Evolutionary conservation across 92 coral and sea anemone genomes (phyloP), one percentile per base, ranked within the genome.

Genomic region (Zoanthus sociatus): DNA sequence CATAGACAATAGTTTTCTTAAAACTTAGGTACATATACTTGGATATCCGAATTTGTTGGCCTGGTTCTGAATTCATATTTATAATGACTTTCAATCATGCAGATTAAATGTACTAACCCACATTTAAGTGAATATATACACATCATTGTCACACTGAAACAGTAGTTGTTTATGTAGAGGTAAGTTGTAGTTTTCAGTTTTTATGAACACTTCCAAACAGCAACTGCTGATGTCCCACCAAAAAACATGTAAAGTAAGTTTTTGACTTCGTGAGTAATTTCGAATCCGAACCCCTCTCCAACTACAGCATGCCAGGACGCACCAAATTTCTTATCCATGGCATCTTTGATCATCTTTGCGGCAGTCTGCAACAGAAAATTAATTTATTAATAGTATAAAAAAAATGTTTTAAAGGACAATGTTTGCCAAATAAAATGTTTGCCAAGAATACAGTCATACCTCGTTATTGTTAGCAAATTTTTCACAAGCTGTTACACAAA

Each of bases 291-390:
- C 18, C 99, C 99, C 87, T 97, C 99, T 8, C 99, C 99, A 17
- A 97, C 99, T 3, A 95, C 93, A 6, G 98, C 99, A 95, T 97
- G 99, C 99, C 99, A 97, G 4, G 99, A 97, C 7, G 99, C 94
- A 12, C 99, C 99, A 93, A 97, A 97, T 47, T 97, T 97, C 88
- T 97, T 97, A 88, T 97, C 99, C 94, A 97, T 89, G 26, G 95
- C 94, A 67, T 97, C 99, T 81, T 97, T 97, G 84, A 97, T 95
- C 99, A 97, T 97, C 84, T 97, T 97, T 53, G 99, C 99, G 17
- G 99, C 99, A 60, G 98, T 92, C 99, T 97, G 68, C 1, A 42
- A 90, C 76, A 21, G 18, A 83, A 32, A 10, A 45, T 5, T 42
- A 32, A 15, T 1, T 15, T 7, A 63, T 12, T 16, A 63, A 4